Percentiles rank a stretch among this genome's conserved stretches.
phyloP scores from a whole-genome alignment of 2,113 vertebrate species.

The Madoqua kirkii region DNA sequence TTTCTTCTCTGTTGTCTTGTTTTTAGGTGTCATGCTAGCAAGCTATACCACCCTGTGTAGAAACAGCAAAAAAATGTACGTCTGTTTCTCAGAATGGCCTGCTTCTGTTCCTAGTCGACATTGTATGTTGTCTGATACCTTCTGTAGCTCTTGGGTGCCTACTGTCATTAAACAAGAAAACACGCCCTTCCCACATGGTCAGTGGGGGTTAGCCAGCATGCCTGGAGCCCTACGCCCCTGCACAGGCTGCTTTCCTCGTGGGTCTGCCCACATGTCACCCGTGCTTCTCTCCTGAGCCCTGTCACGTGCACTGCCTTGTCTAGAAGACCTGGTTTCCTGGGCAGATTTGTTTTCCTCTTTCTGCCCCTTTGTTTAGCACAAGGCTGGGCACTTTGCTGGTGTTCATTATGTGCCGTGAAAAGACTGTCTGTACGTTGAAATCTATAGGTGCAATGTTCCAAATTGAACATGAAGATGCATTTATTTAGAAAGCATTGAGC shows the following conservation, averaged over 20 bases:
- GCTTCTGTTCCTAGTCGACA: accelerated
- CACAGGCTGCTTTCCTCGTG: accelerated
- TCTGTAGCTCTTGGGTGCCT: accelerated
- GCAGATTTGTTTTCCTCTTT: background rate
- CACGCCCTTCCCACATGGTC: accelerated
- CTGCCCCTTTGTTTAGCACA: accelerated
- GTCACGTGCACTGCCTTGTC: accelerated
- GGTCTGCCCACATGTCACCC: accelerated
- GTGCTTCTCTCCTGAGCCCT: accelerated
- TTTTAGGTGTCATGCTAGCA: background rate
- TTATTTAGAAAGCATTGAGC: background rate
- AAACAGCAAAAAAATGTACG: background rate
- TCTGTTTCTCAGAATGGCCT: accelerated
- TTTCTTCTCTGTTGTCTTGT: background rate
- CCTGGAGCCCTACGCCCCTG: accelerated
- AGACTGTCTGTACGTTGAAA: too few relatives aligned
- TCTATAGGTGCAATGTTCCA: background rate
- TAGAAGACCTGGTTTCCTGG: background rate
- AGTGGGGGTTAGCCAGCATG: accelerated
- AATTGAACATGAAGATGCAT: background rate
- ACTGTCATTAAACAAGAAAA: accelerated
- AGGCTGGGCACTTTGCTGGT: too few relatives aligned
- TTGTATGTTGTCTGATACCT: accelerated
- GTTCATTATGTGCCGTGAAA: background rate
- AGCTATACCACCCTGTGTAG: accelerated